Percentiles rank a stretch among this genome's conserved stretches.
Conservation (phyloP, 2,113 vertebrate genomes). For the Microcebus griseorufus region DNA sequence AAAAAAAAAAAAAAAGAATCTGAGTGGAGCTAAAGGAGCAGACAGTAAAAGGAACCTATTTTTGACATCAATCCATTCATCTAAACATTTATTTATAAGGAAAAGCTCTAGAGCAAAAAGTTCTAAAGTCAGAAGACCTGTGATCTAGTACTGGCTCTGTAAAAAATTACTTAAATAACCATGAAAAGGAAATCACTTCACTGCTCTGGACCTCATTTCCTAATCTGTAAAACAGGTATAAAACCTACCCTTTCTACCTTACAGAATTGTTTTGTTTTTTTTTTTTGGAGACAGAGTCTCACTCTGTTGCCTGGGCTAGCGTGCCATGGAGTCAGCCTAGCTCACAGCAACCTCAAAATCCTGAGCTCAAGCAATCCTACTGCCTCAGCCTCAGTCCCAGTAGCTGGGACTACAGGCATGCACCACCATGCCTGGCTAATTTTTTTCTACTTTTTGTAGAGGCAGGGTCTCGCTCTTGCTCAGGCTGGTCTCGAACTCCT, state of each 20-base stretch:
- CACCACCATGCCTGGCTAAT: too few species aligned
- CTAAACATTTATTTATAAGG: not conserved
- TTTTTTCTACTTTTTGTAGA: too few species aligned
- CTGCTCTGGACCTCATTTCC: not conserved
- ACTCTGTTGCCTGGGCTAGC: too few species aligned
- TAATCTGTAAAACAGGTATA: not conserved
- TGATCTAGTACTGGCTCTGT: not conserved
- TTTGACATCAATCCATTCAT: not conserved
- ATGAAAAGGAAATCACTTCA: not conserved
- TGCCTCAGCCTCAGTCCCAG: too few species aligned
- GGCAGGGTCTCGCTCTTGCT: too few species aligned
- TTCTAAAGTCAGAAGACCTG: not conserved
- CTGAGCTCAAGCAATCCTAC: too few species aligned
- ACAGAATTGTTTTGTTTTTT: not conserved
- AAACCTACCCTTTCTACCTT: not conserved
- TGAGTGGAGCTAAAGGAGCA: not conserved
- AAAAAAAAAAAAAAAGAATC: not conserved
- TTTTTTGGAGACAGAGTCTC: too few species aligned
- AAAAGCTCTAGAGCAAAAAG: slow-evolving; percentile 39
- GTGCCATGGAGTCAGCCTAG: too few species aligned
- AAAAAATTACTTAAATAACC: not conserved
- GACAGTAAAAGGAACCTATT: slow-evolving; percentile 19
- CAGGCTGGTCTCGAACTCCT: too few species aligned
- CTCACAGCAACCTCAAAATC: too few species aligned
- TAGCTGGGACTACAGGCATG: too few species aligned